Percentiles rank a stretch among this genome's conserved stretches.
Conservation (phyloP, 2,113 vertebrate species). For the Isurus oxyrinchus region DNA sequence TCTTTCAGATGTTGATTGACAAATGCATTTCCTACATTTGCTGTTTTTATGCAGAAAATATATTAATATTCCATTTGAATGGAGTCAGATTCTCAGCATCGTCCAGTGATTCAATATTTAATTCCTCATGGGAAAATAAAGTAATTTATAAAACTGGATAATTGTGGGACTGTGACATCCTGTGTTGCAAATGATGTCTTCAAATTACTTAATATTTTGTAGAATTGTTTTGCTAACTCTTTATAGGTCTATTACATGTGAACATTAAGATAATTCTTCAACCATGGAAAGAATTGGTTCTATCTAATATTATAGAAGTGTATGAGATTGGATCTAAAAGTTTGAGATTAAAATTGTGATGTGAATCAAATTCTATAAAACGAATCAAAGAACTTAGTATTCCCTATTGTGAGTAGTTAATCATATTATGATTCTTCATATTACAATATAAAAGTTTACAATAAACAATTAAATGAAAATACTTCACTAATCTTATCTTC, state of each 20-base stretch:
- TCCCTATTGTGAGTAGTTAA: not conserved
- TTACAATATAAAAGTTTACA: not conserved
- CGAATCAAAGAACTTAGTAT: not conserved
- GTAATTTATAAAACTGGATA: not conserved
- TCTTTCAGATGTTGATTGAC: not conserved
- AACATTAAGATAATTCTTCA: not conserved
- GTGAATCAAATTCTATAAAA: not conserved
- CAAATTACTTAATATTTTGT: not conserved
- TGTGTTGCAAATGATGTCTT: not conserved
- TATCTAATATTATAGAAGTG: not conserved
- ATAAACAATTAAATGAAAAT: not conserved
- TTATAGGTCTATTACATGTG: not conserved
- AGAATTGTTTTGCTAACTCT: not conserved
- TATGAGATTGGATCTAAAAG: not conserved
- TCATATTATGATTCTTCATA: not conserved
- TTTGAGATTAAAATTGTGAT: not conserved
- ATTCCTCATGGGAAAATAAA: not conserved
- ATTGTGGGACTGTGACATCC: not conserved
- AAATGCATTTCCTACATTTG: not conserved
- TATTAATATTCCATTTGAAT: not conserved
- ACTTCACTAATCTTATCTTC: not conserved
- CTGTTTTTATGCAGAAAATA: not conserved
- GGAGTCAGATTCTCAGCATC: not conserved
- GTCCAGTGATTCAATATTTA: not conserved
- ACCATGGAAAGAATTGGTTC: not conserved